Evolutionary conservation across 2,888 invertebrate species (phyloP).

Genomic region (Leucophenga maculata): DNA sequence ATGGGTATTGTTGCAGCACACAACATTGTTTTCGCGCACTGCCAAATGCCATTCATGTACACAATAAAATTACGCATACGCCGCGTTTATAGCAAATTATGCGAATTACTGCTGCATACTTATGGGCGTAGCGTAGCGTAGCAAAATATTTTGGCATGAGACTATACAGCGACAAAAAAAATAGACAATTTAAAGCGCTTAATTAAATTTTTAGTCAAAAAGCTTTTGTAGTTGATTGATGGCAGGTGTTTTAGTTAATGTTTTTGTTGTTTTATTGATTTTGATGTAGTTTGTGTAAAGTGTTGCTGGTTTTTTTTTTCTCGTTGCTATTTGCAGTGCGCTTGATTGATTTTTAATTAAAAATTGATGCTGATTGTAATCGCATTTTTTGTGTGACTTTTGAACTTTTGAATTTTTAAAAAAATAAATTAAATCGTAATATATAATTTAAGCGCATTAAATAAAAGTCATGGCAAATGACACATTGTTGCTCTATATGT

Average conservation of each 20-base stretch:
- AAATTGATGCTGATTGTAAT: constrained; percentile 13
- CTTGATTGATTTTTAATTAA: constrained; percentile 27
- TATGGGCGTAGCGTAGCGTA: too few relatives aligned
- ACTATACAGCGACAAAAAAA: too few relatives aligned
- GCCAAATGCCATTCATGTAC: neutral
- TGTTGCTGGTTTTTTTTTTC: too few relatives aligned
- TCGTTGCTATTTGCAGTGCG: neutral
- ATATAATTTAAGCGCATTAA: too few relatives aligned
- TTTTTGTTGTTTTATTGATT: constrained; percentile 1
- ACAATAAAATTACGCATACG: constrained; percentile 5
- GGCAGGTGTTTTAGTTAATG: neutral
- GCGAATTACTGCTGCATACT: neutral
- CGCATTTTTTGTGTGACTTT: constrained; percentile 8
- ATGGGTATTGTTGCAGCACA: constrained; percentile 6
- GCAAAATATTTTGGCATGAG: too few relatives aligned
- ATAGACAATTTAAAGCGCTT: too few relatives aligned
- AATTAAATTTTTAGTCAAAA: too few relatives aligned
- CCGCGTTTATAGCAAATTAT: neutral
- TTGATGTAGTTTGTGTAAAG: neutral
- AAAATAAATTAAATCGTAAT: too few relatives aligned
- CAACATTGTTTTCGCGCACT: neutral
- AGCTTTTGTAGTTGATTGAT: too few relatives aligned
- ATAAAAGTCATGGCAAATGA: too few relatives aligned
- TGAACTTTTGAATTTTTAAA: too few relatives aligned
- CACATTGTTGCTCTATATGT: too few relatives aligned